Conservation (phyloP, 2,888 invertebrate species). For the Scotopteryx bipunctaria region DNA sequence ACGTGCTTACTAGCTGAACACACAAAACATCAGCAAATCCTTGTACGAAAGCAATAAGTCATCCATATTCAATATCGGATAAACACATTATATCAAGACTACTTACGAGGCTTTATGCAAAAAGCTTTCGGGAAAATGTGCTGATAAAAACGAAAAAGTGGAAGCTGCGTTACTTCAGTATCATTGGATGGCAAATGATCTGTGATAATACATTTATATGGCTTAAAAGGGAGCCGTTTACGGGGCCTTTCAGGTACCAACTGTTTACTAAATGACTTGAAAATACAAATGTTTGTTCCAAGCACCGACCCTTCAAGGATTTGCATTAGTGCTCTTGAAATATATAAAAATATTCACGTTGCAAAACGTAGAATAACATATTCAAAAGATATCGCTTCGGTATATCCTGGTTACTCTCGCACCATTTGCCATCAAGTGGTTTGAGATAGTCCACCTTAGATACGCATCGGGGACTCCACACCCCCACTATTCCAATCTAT, state of each 20-base stretch:
- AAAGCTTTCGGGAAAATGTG: slow-evolving; percentile 50
- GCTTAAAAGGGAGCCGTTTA: slow-evolving; percentile 56
- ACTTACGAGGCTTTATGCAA: slow-evolving; percentile 51
- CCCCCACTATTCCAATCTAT: slow-evolving; percentile 60
- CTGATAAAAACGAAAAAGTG: slow-evolving; percentile 58
- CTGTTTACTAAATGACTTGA: slow-evolving; percentile 63
- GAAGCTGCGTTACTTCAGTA: slow-evolving; percentile 65
- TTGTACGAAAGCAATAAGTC: slow-evolving; percentile 36
- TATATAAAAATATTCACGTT: slow-evolving; percentile 40
- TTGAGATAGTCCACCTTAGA: slow-evolving; percentile 78
- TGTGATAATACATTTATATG: slow-evolving; percentile 68
- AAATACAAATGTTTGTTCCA: slow-evolving; percentile 32
- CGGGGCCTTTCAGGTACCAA: slow-evolving; percentile 53
- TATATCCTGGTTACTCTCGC: slow-evolving; percentile 74
- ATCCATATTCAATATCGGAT: slow-evolving; percentile 35
- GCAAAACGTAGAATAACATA: slow-evolving; percentile 57
- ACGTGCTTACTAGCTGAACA: slow-evolving; percentile 22
- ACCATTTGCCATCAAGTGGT: slow-evolving; percentile 77
- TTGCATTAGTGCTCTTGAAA: slow-evolving; percentile 10
- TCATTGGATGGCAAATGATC: slow-evolving; percentile 74
- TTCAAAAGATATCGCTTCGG: slow-evolving; percentile 62
- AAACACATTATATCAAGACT: slow-evolving; percentile 42
- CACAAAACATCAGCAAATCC: slow-evolving; percentile 27
- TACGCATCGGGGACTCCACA: slow-evolving; percentile 58
- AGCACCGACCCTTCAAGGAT: slow-evolving; percentile 8